Conservation (phyloP, 2,888 invertebrate genomes). For the Dolichomitus sp. region DNA sequence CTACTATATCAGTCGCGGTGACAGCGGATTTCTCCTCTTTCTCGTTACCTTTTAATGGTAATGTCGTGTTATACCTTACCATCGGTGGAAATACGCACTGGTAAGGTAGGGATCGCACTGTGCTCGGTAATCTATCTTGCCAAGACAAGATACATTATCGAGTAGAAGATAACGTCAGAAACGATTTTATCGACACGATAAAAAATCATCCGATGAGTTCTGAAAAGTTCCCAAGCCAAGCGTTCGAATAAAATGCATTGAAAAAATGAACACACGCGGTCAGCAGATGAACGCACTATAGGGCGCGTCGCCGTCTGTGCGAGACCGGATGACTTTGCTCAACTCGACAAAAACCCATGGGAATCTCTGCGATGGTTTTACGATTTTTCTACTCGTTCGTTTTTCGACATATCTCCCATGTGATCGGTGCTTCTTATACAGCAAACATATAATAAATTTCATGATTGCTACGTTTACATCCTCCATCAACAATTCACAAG, state of each 20-base stretch:
- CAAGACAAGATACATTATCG: background rate
- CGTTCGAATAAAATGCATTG: background rate
- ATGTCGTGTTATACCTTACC: background rate
- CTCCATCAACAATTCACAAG: background rate
- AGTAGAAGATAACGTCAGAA: background rate
- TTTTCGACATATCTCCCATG: background rate
- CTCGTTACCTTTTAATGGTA: background rate
- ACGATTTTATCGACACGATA: conserved; percentile 4
- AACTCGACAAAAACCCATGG: conserved; percentile 34
- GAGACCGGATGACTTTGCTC: conserved; percentile 35
- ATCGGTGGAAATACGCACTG: background rate
- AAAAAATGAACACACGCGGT: conserved; percentile 42
- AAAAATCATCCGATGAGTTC: background rate
- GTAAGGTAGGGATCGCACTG: no score
- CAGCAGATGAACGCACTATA: conserved; percentile 45
- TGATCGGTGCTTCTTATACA: background rate
- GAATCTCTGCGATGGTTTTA: conserved; percentile 41
- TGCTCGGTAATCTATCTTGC: no score
- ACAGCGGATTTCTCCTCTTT: background rate
- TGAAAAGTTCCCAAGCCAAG: background rate
- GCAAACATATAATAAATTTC: background rate
- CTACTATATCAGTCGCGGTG: background rate
- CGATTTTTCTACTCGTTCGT: conserved; percentile 28
- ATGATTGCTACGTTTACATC: background rate
- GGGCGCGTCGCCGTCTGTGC: background rate